Conservation (phyloP, 2,888 invertebrate genomes). For the Drosophila putrida region DNA sequence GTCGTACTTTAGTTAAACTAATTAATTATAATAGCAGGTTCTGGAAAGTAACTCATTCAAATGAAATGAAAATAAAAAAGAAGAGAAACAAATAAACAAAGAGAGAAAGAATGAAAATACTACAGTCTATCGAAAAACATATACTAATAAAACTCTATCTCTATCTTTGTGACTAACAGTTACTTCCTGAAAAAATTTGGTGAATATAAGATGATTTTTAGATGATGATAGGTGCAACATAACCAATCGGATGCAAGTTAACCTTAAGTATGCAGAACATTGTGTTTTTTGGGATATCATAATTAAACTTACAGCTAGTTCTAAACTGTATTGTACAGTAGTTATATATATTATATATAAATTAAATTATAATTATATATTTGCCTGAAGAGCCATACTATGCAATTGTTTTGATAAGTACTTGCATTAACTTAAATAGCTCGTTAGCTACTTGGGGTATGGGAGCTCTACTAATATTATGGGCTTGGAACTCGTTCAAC, state of each 20-base stretch:
- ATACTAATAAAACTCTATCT: no score
- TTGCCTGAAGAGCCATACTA: neutral
- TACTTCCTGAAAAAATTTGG: no score
- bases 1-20: conserved; percentile 36
- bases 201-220: no score
- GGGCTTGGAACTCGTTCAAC: conserved; percentile 4
- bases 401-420: conserved; percentile 1
- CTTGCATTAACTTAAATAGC: conserved; percentile 19
- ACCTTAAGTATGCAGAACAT: no score
- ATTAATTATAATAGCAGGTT: conserved; percentile 53
- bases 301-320: no score
- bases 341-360: no score
- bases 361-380: neutral
- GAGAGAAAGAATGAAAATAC: neutral
- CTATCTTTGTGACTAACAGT: no score
- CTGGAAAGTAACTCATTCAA: conserved; percentile 16
- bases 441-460: neutral
- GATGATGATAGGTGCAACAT: no score
- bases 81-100: neutral
- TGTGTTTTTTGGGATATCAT: no score
- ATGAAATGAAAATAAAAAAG: neutral
- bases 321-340: no score
- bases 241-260: no score
- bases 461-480: conserved; percentile 16
- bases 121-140: no score